Conservation (phyloP, 1,140 invertebrate genomes). For the Drosophila fuyamai region DNA sequence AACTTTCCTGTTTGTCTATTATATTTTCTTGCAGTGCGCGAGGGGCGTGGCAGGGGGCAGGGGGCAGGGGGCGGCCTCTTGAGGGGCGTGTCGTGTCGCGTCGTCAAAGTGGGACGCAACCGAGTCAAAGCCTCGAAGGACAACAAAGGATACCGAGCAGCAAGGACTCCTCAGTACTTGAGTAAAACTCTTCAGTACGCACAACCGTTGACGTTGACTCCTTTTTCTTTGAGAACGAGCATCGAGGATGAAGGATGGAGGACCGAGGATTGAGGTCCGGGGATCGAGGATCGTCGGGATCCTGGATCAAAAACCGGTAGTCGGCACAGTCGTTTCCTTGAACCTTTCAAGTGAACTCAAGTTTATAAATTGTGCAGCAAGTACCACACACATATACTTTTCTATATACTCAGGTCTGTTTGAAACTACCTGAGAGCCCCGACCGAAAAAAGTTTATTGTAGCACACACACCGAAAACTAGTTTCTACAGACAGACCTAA, state of each 20-base stretch:
- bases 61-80: background rate
- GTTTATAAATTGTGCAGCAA: conserved; percentile 81
- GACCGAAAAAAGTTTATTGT: conserved; percentile 39
- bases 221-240: conserved; percentile 30
- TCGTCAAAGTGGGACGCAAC: conserved; percentile 78
- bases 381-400: conserved; percentile 49
- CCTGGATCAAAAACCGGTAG: conserved; percentile 64
- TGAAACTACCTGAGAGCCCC: conserved; percentile 58
- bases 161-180: conserved; percentile 35
- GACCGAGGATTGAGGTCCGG: conserved; percentile 41
- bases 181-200: conserved; percentile 34
- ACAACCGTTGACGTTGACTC: conserved; percentile 70
- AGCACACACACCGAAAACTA: conserved; percentile 40
- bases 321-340: conserved; percentile 66
- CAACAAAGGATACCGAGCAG: conserved; percentile 37
- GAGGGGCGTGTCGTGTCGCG: conserved; percentile 40
- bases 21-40: conserved; percentile 9
- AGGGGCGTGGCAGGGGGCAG: background rate
- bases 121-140: conserved; percentile 74
- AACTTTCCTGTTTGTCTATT: background rate
- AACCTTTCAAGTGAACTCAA: conserved; percentile 83
- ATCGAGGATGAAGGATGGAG: conserved; percentile 42
- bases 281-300: conserved; percentile 42
- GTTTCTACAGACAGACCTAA: conserved; percentile 36
- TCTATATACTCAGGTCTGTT: conserved; percentile 52